Base-by-base conservation (phyloP, 2,888 invertebrate genomes). In the Agrilus mali region DNA sequence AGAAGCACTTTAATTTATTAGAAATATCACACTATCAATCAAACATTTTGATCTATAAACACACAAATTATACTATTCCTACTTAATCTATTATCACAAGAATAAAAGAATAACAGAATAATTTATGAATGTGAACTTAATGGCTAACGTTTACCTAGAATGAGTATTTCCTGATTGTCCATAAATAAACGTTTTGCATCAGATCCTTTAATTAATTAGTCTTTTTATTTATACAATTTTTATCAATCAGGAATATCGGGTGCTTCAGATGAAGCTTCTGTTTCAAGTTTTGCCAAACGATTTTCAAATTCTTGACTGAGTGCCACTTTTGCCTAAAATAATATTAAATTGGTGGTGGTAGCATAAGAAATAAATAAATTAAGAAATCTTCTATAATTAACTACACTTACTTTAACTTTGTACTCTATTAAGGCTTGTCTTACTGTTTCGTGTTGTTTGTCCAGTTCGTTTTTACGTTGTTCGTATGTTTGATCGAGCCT, bases 391-490 rank as follows among this genome's bases (percentile, higher is more conserved):
- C 15, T 31, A 13, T 27, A 16, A 17, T n/a, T n/a, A n/a, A n/a
- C n/a, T n/a, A n/a, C n/a, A 20, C 45, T 45, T 60, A 82, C 82
- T 71, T 76, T 80, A 22, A 68, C 60, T 60, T 74, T 77, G 58
- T 82, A 79, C 43, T 82, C 80, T 49, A 79, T 73, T 51, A 86
- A 68, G 47, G 74, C 75, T 51, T 77, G 77, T 54, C 78, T 75
- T 49, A 90, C 80, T 12, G 78, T 74, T 58, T 87, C 86, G 66
- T 92, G 90, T 51, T 82, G 76, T 47, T 80, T 78, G 60, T 82
- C 81, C 33, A 92, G 68, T 50, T 84, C 82, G 55, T 82, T 79
- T 53, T 78, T 78, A 45, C 82, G 80, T 56, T 78, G 78, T 53
- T 88, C 84, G 61, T 82, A 87, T 49, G 81, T 72, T 60, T 82